Percentiles rank a stretch among this genome's conserved stretches.
Evolutionary conservation across 2,113 vertebrate genomes (phyloP).

Genomic region (Lagopus leucura): DNA sequence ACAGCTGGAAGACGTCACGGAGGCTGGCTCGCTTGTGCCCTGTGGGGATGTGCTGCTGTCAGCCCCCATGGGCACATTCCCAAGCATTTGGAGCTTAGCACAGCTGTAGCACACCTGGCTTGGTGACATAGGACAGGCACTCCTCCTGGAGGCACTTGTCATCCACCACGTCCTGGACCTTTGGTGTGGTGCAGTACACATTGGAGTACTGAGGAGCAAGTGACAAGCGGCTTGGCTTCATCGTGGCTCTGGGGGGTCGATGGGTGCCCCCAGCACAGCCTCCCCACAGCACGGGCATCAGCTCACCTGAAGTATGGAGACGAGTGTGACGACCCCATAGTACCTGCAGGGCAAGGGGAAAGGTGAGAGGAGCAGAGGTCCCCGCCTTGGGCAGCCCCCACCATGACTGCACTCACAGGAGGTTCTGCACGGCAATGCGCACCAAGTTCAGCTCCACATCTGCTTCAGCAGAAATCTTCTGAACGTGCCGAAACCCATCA

Average conservation of each 20-base stretch:
- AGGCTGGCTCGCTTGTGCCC: slow-evolving; percentile 92
- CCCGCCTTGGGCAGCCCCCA: background rate
- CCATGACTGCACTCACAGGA: slow-evolving; percentile 82
- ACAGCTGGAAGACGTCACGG: slow-evolving; percentile 90
- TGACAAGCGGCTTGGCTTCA: background rate
- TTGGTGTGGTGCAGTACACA: slow-evolving; percentile 95
- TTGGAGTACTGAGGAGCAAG: slow-evolving; percentile 89
- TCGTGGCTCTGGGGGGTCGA: rapidly evolving
- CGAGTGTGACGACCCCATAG: slow-evolving; percentile 92
- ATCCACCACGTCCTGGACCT: slow-evolving; percentile 94
- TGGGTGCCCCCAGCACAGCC: rapidly evolving
- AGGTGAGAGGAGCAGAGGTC: background rate
- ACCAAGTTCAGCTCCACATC: slow-evolving; percentile 97
- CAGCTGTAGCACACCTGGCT: slow-evolving; percentile 83
- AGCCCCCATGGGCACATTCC: background rate
- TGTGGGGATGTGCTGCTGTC: slow-evolving; percentile 22
- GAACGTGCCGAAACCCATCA: slow-evolving; percentile 94
- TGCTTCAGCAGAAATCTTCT: slow-evolving; percentile 96
- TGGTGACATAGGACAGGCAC: slow-evolving; percentile 91
- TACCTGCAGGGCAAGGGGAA: slow-evolving; percentile 81
- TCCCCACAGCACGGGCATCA: rapidly evolving
- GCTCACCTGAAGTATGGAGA: slow-evolving; percentile 95
- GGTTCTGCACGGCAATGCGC: slow-evolving; percentile 95
- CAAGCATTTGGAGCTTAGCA: background rate
- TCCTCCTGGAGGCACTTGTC: slow-evolving; percentile 95